These are phyloP conservation scores for Falco biarmicus DNA, from an alignment of 2,797 vertebrate species.

Conservation along the genomic window DNA sequence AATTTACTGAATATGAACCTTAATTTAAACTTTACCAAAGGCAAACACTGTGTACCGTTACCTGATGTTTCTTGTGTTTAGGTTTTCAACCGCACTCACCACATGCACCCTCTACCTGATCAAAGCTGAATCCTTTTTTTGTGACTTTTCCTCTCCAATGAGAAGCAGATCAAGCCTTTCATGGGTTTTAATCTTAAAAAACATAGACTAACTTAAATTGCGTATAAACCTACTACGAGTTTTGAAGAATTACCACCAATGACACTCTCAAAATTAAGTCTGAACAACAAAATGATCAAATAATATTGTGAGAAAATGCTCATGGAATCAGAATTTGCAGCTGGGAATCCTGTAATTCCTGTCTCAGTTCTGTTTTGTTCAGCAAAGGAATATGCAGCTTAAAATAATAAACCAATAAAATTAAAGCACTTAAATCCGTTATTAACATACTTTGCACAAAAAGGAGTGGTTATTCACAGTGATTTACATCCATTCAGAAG, in stretches of 20 bases:
- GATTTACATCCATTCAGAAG: background rate
- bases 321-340: background rate
- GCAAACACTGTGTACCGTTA: background rate
- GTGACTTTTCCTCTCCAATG: background rate
- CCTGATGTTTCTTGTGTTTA: background rate
- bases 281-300: background rate
- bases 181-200: background rate
- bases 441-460: background rate
- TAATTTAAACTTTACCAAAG: background rate
- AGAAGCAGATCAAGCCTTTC: background rate
- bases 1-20: background rate
- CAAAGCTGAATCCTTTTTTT: background rate
- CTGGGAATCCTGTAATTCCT: background rate
- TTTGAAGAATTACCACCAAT: background rate
- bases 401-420: background rate
- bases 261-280: background rate
- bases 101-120: background rate
- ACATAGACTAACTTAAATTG: background rate
- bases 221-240: background rate
- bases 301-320: background rate
- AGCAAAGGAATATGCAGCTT: background rate
- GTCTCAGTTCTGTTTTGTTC: background rate
- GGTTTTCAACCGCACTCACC: background rate
- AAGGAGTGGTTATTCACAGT: background rate
- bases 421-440: background rate